Evolutionary conservation across 2,113 vertebrate species (phyloP), one percentile per base, ranked within the genome.

Genomic region (Myiagra hebetior): DNA sequence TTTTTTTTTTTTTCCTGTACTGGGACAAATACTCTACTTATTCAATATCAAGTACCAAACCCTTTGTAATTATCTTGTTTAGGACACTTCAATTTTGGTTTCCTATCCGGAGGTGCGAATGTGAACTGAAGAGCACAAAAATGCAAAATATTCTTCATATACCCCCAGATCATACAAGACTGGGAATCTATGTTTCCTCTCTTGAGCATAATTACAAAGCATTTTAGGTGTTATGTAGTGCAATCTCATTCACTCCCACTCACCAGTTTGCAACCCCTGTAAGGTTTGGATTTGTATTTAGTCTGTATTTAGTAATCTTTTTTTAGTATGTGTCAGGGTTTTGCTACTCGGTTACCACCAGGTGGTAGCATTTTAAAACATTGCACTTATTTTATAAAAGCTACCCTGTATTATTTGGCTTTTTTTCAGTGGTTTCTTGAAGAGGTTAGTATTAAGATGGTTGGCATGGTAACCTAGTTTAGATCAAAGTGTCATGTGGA

Each of bases 321-420:
- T 57, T 87, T 74, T 15, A 55, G 18, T 22, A 3, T 4, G 37
- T 70, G 39, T 68, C 37, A 74, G 31, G 41, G 81, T 81, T 94
- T 96, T 96, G 52, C 47, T 62, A 12, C 11, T 47, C 2, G 2
- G 26, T 87, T 81, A 75, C 96, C 97, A 97, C 86, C 96, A 97
- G 97, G 93, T 97, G 97, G 96, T 92, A 96, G 95, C 92, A 97
- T 97, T 95, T 95, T 74, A 97, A 96, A 97, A 79, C 53, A 2
- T 87, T 94, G 87, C n/a, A 93, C 4, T 56, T 62, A 19, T 28
- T 91, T 91, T 70, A 59, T 18, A 77, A 44, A 5, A 46, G 16
- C 50, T 56, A 50, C 27, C 42, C 53, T 13, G 15, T 56, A 37
- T 53, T 80, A 87, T 79, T 80, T 87, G 77, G 37, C 41, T 47